Conservation (phyloP, 2,888 invertebrate genomes). For the Eupithecia subumbrata region DNA sequence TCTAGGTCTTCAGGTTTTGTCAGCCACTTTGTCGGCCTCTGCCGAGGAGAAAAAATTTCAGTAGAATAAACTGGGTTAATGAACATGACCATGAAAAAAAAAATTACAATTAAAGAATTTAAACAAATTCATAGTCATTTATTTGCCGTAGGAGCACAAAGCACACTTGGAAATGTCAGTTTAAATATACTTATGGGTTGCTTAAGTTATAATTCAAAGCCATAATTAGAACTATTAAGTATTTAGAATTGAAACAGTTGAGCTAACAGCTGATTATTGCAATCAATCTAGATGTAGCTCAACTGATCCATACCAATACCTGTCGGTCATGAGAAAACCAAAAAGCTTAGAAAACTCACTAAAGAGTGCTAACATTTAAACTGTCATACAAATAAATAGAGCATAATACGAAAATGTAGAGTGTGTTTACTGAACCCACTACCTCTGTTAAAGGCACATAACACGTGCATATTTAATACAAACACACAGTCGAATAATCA, state of each 20-base stretch:
- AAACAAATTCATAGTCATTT: too few species aligned
- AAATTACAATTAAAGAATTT: not conserved
- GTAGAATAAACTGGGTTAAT: not conserved
- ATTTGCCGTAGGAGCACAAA: too few species aligned
- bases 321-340: not conserved
- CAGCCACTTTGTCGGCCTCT: not conserved
- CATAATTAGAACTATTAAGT: too few species aligned
- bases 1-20: not conserved
- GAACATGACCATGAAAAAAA: not conserved
- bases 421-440: not conserved
- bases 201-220: too few species aligned
- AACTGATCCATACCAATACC: not conserved
- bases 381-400: not conserved
- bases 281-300: not conserved
- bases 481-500: slow-evolving; percentile 31
- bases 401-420: not conserved
- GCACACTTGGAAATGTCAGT: too few species aligned
- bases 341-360: not conserved
- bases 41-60: not conserved
- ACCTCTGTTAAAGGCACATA: not conserved
- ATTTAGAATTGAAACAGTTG: not conserved
- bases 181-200: too few species aligned
- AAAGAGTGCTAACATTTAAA: not conserved
- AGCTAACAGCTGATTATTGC: not conserved
- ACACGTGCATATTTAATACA: slow-evolving; percentile 15